These are phyloP conservation scores for Cynoglossus semilaevis DNA, from an alignment of 2,113 vertebrate genomes.

Conservation along the genomic window DNA sequence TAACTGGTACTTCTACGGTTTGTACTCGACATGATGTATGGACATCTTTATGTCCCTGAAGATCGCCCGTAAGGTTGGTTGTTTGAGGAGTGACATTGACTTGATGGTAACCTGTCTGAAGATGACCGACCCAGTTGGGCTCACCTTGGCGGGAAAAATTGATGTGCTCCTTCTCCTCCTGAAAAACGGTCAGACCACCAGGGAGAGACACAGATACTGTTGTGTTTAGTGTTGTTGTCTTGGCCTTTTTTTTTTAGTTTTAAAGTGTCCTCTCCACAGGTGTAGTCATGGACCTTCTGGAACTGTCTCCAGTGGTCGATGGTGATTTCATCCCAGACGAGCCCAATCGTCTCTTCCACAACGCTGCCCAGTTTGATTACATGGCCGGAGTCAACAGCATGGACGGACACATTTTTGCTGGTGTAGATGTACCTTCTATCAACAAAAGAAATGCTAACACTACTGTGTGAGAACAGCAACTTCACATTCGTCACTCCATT, in stretches of 20 bases:
- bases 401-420: constrained; percentile 82
- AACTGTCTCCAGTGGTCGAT: constrained; percentile 76
- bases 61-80: constrained; percentile 71
- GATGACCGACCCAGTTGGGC: constrained; percentile 59
- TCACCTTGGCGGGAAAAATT: constrained; percentile 78
- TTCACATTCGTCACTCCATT: too few species aligned
- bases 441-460: constrained; percentile 60
- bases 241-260: neutral
- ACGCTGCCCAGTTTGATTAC: constrained; percentile 79
- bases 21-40: neutral
- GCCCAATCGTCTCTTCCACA: constrained; percentile 77
- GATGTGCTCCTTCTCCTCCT: constrained; percentile 59
- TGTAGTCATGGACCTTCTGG: constrained; percentile 73
- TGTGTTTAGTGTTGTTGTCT: neutral
- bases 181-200: constrained; percentile 46
- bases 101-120: constrained; percentile 79
- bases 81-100: constrained; percentile 69
- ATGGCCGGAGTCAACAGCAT: constrained; percentile 80
- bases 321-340: constrained; percentile 83
- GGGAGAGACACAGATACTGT: neutral
- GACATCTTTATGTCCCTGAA: constrained; percentile 6
- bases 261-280: constrained; percentile 51
- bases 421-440: constrained; percentile 75
- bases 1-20: neutral
- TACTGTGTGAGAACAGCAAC: constrained; percentile 34